Percentiles rank a stretch among this genome's conserved stretches.
These are phyloP conservation scores for Gavia stellata DNA, from an alignment of 2,113 vertebrate genomes.

Conservation along the genomic window DNA sequence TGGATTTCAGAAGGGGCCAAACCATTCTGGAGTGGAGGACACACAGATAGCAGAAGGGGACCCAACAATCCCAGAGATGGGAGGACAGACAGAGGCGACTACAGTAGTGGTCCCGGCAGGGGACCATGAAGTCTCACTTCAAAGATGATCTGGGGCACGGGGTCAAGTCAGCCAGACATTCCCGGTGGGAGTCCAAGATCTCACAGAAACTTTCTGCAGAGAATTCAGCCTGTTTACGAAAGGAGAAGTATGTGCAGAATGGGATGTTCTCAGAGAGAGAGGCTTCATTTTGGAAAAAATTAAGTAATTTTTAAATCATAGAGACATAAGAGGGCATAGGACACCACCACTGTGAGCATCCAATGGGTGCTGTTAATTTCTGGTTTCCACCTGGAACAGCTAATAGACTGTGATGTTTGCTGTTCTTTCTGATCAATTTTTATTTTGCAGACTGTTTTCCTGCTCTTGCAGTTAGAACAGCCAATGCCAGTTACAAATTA, in stretches of 20 bases:
- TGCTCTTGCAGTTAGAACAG: background rate
- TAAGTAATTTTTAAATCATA: background rate
- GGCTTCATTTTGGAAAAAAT: background rate
- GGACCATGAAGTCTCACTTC: background rate
- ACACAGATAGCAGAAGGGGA: background rate
- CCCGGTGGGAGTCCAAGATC: background rate
- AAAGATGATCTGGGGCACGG: accelerated
- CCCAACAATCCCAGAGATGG: too few species aligned
- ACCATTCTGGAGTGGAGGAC: background rate
- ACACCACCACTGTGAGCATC: background rate
- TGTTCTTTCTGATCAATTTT: background rate
- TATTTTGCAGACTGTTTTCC: background rate
- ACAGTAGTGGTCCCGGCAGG: too few species aligned
- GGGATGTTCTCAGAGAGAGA: background rate
- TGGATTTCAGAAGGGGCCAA: background rate
- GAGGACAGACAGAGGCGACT: accelerated
- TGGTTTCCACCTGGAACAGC: background rate
- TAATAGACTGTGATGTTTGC: background rate
- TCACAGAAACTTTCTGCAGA: background rate
- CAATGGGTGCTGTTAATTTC: background rate
- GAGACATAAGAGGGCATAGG: background rate
- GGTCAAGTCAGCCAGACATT: accelerated
- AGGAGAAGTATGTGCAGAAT: background rate
- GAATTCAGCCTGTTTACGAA: background rate
- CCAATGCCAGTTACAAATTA: background rate